phyloP scores from a whole-genome alignment of 1,140 invertebrate species.

The Cydia strobilella region DNA sequence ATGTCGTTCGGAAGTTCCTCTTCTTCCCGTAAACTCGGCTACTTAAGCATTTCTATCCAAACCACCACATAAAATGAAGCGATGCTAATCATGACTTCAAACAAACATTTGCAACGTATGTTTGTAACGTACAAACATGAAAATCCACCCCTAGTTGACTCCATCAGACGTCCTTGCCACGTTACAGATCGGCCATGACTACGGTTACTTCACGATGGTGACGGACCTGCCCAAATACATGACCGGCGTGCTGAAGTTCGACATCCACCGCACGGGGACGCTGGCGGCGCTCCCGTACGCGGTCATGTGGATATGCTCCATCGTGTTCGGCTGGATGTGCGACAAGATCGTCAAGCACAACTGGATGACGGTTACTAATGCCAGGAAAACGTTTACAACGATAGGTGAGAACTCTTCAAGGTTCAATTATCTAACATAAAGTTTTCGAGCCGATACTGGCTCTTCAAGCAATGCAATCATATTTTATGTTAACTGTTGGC shows the following conservation, averaged over 20 bases:
- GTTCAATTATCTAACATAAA: not conserved
- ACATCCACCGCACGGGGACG: slow-evolving; percentile 84
- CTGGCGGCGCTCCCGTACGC: slow-evolving; percentile 83
- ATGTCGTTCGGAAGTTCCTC: too few species aligned
- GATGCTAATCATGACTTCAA: too few species aligned
- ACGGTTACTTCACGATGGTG: slow-evolving; percentile 92
- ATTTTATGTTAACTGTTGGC: too few species aligned
- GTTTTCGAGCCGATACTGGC: too few species aligned
- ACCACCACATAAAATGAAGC: too few species aligned
- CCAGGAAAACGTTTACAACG: slow-evolving; percentile 83
- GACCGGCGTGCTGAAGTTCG: slow-evolving; percentile 88
- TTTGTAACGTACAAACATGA: too few species aligned
- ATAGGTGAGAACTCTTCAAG: slow-evolving; percentile 75
- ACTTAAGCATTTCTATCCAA: too few species aligned
- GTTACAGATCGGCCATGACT: slow-evolving; percentile 87
- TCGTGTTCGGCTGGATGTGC: slow-evolving; percentile 81
- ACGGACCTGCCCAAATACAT: slow-evolving; percentile 93
- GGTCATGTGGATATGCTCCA: slow-evolving; percentile 84
- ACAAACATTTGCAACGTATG: too few species aligned
- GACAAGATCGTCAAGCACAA: slow-evolving; percentile 81
- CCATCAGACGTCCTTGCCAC: not conserved
- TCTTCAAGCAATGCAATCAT: too few species aligned
- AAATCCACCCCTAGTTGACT: not conserved
- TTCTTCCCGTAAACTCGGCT: too few species aligned
- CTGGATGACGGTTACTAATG: slow-evolving; percentile 79